Percentiles rank a stretch among this genome's conserved stretches.
Conservation (phyloP, 2,797 vertebrate species). For the Sparus aurata region DNA sequence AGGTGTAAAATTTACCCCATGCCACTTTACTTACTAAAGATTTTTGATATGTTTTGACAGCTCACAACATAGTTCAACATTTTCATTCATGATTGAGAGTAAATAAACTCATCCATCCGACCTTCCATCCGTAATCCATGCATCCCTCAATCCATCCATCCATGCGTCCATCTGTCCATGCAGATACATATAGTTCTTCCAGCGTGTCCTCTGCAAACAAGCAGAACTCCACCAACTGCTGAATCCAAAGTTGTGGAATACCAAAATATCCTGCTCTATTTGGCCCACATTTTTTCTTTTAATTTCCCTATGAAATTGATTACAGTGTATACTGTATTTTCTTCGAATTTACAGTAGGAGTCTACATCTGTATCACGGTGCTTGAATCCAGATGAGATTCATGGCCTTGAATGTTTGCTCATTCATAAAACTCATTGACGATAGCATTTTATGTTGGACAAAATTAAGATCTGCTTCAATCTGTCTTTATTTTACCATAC, state of each 20-base stretch:
- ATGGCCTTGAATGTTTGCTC: not conserved
- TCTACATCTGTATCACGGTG: not conserved
- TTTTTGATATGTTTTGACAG: not conserved
- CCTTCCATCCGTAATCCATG: no score
- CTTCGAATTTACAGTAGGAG: constrained; percentile 3
- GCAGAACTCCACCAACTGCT: no score
- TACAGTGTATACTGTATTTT: not conserved
- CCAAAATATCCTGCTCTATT: not conserved
- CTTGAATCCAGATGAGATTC: not conserved
- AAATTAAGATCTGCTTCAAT: not conserved
- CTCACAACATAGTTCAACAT: not conserved
- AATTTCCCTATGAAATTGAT: not conserved
- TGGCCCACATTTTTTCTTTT: not conserved
- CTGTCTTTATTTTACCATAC: not conserved
- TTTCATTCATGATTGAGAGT: not conserved
- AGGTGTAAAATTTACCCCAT: not conserved
- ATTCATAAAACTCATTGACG: not conserved
- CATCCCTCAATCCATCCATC: no score
- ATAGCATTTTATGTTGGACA: not conserved
- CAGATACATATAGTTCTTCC: no score
- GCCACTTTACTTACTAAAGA: no score
- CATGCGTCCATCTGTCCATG: no score
- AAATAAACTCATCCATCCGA: no score
- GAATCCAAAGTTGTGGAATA: not conserved
- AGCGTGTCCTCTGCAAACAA: no score